Evolutionary conservation across 2,888 invertebrate genomes (phyloP).

Genomic region (Xanthia icteritia): DNA sequence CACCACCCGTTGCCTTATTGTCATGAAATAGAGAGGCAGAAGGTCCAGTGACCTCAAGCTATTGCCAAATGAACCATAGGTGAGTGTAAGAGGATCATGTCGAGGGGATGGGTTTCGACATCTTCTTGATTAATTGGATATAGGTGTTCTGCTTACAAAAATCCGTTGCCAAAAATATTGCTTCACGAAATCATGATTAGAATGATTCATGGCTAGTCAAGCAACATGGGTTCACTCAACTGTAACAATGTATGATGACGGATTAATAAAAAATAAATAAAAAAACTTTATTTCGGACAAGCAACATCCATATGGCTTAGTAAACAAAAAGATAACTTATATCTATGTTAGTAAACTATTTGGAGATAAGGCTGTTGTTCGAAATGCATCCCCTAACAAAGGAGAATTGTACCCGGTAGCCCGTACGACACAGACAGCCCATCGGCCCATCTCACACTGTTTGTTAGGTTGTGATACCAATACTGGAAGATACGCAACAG

Average conservation of each 20-base stretch:
- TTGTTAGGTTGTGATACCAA: no score
- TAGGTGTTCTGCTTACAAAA: background rate
- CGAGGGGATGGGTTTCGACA: background rate
- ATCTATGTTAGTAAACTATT: no score
- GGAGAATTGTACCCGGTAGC: no score
- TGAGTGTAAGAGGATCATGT: background rate
- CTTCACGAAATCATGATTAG: background rate
- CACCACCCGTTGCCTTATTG: constrained; percentile 48
- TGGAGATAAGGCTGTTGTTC: no score
- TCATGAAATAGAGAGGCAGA: constrained; percentile 28
- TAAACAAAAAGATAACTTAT: no score
- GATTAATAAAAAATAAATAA: no score
- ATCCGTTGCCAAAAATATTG: background rate
- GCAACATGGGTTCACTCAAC: background rate
- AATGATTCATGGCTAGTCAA: background rate
- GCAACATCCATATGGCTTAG: no score
- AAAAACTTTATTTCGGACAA: no score
- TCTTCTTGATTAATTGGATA: background rate
- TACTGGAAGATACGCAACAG: no score
- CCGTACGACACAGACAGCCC: no score
- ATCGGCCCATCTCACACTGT: no score
- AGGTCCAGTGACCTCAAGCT: constrained; percentile 12
- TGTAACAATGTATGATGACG: background rate
- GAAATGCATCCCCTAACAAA: no score
- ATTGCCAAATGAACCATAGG: background rate